phyloP scores from a whole-genome alignment of 2,888 invertebrate genomes.

The Metellina segmentata region DNA sequence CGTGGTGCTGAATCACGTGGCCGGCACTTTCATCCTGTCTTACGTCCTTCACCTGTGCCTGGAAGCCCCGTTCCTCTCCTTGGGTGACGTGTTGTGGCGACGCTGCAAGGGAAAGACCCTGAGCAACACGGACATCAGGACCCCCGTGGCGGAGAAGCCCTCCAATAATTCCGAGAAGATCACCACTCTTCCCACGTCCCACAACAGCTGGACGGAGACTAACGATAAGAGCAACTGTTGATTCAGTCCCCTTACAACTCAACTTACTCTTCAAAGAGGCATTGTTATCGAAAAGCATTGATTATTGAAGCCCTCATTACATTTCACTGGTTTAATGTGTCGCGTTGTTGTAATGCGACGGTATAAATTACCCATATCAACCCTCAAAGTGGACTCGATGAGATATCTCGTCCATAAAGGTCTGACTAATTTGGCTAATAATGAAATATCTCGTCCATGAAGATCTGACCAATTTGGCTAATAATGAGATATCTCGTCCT shows the following conservation, averaged over 20 bases:
- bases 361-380: too few species aligned
- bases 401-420: too few species aligned
- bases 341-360: too few species aligned
- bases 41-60: slow-evolving; percentile 44
- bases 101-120: slow-evolving; percentile 20
- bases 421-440: too few species aligned
- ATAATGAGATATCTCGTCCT: too few species aligned
- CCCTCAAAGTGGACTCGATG: too few species aligned
- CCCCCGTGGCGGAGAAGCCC: slow-evolving; percentile 43
- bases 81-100: slow-evolving; percentile 23
- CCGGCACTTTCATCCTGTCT: slow-evolving; percentile 33
- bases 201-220: not conserved
- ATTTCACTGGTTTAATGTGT: too few species aligned
- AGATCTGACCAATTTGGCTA: too few species aligned
- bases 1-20: slow-evolving; percentile 39
- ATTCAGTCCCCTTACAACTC: not conserved
- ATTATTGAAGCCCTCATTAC: too few species aligned
- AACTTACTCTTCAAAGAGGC: too few species aligned
- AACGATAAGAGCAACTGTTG: slow-evolving; percentile 24
- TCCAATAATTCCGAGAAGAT: slow-evolving; percentile 47
- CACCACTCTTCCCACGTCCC: not conserved
- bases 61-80: slow-evolving; percentile 59
- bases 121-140: not conserved
- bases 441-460: too few species aligned
- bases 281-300: too few species aligned